A percentile compares a stretch with the other conserved stretches of the same genome.
Evolutionary conservation across 2,797 vertebrate species (phyloP).

Genomic region (Huso huso): DNA sequence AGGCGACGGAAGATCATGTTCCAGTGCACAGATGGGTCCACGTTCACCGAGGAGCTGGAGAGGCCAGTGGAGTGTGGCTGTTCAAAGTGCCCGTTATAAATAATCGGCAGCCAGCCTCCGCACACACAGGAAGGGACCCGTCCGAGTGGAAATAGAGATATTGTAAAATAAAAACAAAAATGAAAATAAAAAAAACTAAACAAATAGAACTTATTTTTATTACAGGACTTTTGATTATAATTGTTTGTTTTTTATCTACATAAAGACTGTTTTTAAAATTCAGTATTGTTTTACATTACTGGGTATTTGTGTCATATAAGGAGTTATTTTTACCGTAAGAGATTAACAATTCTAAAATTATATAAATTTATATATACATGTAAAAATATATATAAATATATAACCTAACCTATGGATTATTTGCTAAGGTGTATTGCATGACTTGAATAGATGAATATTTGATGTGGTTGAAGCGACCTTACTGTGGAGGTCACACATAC

Average conservation of each 20-base stretch:
- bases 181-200: conserved; percentile 28
- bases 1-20: conserved; percentile 83
- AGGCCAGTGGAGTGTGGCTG: conserved; percentile 86
- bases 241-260: conserved; percentile 47
- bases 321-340: conserved; percentile 80
- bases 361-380: conserved; percentile 57
- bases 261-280: conserved; percentile 36
- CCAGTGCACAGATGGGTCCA: conserved; percentile 81
- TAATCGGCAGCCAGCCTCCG: conserved; percentile 38
- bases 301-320: conserved; percentile 87
- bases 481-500: too few relatives aligned
- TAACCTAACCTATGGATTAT: conserved; percentile 63
- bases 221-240: conserved; percentile 76
- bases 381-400: conserved; percentile 36
- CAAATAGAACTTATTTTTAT: conserved; percentile 99
- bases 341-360: conserved; percentile 80
- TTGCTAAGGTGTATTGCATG: conserved; percentile 53
- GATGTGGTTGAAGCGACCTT: too few relatives aligned
- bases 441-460: conserved; percentile 19
- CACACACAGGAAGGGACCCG: conserved; percentile 47
- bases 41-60: conserved; percentile 88
- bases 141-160: conserved; percentile 93
- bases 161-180: conserved; percentile 95
- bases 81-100: conserved; percentile 72
- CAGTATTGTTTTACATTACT: conserved; percentile 17